Conservation (phyloP, 1,140 invertebrate species). For the Gerris buenoi region DNA sequence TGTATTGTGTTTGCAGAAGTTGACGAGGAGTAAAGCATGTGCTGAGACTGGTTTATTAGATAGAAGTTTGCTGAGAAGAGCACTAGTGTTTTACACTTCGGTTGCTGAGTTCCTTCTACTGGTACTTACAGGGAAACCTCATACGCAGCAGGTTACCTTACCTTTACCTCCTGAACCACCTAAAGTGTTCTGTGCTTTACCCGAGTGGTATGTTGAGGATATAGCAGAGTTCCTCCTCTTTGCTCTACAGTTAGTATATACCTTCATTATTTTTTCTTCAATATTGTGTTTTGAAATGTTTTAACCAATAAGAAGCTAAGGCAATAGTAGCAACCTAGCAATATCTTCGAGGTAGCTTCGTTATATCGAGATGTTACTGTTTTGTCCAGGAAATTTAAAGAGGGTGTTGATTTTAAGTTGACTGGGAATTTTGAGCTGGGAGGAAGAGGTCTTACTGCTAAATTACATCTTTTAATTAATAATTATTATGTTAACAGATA, state of each 20-base stretch:
- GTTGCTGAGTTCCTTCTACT: slow-evolving; percentile 62
- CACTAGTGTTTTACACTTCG: slow-evolving; percentile 70
- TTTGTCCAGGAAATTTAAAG: too few relatives aligned
- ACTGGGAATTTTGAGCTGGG: too few relatives aligned
- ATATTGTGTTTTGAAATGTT: too few relatives aligned
- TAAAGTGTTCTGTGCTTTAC: slow-evolving; percentile 68
- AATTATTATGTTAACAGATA: slow-evolving; percentile 61
- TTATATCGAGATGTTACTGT: too few relatives aligned
- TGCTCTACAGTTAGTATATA: slow-evolving; percentile 69
- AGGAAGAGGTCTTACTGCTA: too few relatives aligned
- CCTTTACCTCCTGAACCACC: slow-evolving; percentile 42
- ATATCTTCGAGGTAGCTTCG: too few relatives aligned
- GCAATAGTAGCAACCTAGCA: too few relatives aligned
- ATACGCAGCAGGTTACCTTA: slow-evolving; percentile 9
- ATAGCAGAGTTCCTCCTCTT: slow-evolving; percentile 89
- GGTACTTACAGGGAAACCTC: slow-evolving; percentile 35
- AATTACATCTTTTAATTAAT: too few relatives aligned
- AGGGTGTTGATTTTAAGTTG: too few relatives aligned
- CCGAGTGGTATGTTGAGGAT: slow-evolving; percentile 94
- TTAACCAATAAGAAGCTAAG: too few relatives aligned
- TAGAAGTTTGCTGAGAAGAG: slow-evolving; percentile 56
- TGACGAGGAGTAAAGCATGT: slow-evolving; percentile 54
- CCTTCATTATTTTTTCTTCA: not conserved
- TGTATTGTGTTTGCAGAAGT: too few relatives aligned
- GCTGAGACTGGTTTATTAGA: slow-evolving; percentile 76